Evolutionary conservation across 2,888 invertebrate genomes (phyloP).

Genomic region (Patella ulyssiponensis): DNA sequence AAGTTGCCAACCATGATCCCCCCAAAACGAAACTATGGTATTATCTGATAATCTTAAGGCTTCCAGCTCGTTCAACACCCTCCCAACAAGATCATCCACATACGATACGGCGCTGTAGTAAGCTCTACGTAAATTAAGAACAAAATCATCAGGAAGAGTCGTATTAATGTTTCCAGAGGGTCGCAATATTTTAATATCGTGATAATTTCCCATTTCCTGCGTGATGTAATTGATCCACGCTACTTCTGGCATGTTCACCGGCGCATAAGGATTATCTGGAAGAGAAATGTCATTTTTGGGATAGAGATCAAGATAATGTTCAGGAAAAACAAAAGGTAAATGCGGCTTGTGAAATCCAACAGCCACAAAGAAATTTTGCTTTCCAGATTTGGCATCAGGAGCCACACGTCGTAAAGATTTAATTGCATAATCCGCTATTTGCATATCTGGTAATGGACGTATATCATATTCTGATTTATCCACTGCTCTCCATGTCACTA

Average conservation of each 20-base stretch:
- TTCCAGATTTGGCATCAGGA: slow-evolving; percentile 19
- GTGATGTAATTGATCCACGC: slow-evolving; percentile 14
- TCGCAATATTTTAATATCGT: slow-evolving; percentile 28
- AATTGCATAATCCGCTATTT: slow-evolving; percentile 37
- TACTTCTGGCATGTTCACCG: slow-evolving; percentile 16
- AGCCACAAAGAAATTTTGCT: slow-evolving; percentile 46
- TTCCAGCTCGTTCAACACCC: slow-evolving; percentile 39
- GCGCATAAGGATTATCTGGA: slow-evolving; percentile 19
- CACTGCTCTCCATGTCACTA: slow-evolving; percentile 12
- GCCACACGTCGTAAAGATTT: slow-evolving; percentile 32
- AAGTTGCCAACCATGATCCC: slow-evolving; percentile 17
- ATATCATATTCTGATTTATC: neutral
- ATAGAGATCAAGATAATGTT: slow-evolving; percentile 33
- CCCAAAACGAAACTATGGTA: slow-evolving; percentile 44
- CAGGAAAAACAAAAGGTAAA: slow-evolving; percentile 45
- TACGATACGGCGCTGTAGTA: slow-evolving; percentile 44
- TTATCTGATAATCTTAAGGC: slow-evolving; percentile 33
- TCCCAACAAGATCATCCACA: slow-evolving; percentile 43
- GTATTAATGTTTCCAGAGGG: slow-evolving; percentile 26
- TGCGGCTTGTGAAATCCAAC: slow-evolving; percentile 48
- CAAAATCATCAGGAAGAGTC: slow-evolving; percentile 32
- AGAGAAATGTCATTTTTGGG: slow-evolving; percentile 28
- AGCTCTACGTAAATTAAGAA: slow-evolving; percentile 38
- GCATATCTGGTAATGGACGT: slow-evolving; percentile 34
- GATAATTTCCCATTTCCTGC: slow-evolving; percentile 20